Conservation (phyloP, 2,888 invertebrate species). For the Syritta pipiens region DNA sequence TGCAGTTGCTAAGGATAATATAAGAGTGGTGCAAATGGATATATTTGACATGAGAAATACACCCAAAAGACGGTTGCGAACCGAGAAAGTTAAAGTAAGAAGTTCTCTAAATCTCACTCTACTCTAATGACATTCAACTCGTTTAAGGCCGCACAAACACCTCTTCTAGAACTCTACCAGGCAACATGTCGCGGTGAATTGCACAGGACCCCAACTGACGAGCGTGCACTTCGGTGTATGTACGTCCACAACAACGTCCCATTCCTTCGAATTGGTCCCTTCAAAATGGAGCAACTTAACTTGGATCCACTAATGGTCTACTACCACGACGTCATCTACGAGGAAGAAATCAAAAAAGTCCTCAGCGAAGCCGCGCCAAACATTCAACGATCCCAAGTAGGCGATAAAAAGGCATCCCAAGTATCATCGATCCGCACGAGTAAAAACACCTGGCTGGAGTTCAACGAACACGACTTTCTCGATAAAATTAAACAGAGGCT, state of each 20-base stretch:
- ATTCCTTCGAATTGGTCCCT: conserved; percentile 75
- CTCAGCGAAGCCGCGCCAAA: conserved; percentile 73
- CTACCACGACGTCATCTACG: conserved; percentile 81
- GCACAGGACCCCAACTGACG: conserved; percentile 77
- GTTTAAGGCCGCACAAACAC: neutral
- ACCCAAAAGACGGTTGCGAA: conserved; percentile 79
- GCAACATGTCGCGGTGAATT: conserved; percentile 79
- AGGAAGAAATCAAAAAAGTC: conserved; percentile 80
- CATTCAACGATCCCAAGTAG: neutral
- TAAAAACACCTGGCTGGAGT: conserved; percentile 83
- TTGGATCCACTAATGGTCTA: conserved; percentile 80
- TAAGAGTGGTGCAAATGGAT: conserved; percentile 90
- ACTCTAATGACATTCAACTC: too few relatives aligned
- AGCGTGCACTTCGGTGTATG: conserved; percentile 72
- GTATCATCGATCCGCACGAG: conserved; percentile 81
- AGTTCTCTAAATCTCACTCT: too few relatives aligned
- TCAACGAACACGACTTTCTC: neutral
- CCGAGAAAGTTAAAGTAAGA: neutral
- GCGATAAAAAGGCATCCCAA: neutral
- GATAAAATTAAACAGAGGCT: conserved; percentile 79
- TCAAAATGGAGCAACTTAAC: conserved; percentile 80
- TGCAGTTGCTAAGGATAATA: conserved; percentile 89
- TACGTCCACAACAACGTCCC: conserved; percentile 69
- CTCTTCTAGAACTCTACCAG: neutral
- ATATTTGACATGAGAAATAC: neutral